These are phyloP conservation scores for Polia nebulosa DNA, from an alignment of 2,888 invertebrate species.

Conservation along the genomic window DNA sequence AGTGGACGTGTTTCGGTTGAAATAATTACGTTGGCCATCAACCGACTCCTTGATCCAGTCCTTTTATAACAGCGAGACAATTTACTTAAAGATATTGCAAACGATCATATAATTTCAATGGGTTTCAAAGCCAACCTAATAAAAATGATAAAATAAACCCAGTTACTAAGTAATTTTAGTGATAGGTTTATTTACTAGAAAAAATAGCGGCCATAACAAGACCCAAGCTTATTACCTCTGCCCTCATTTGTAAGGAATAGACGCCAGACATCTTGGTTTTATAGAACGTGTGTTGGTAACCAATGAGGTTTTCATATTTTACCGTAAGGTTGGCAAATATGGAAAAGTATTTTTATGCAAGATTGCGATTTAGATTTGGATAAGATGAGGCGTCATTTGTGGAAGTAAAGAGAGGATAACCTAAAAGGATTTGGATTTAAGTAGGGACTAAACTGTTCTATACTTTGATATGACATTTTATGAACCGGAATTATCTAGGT, in stretches of 20 bases:
- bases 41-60: not conserved
- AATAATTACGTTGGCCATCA: not conserved
- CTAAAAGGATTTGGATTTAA: not conserved
- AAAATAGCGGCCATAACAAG: conserved; percentile 40
- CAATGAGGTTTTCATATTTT: conserved; percentile 40
- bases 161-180: conserved; percentile 18
- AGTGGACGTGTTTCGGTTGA: too few species aligned
- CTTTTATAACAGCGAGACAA: not conserved
- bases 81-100: conserved; percentile 3
- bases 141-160: not conserved
- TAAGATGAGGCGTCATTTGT: not conserved
- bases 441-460: not conserved
- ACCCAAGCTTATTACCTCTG: conserved; percentile 39
- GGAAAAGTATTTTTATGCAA: not conserved
- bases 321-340: conserved; percentile 4
- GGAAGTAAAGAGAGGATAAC: not conserved
- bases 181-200: conserved; percentile 20
- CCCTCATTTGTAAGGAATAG: conserved; percentile 48
- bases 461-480: not conserved
- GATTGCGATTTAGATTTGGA: conserved; percentile 4
- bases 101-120: not conserved
- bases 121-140: too few species aligned
- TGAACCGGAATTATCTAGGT: not conserved
- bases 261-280: conserved; percentile 51
- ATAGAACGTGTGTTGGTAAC: conserved; percentile 46